A percentile compares a stretch with the other conserved stretches of the same genome.
Conservation (phyloP, 2,113 vertebrate genomes). For the Hemiscyllium ocellatum region DNA sequence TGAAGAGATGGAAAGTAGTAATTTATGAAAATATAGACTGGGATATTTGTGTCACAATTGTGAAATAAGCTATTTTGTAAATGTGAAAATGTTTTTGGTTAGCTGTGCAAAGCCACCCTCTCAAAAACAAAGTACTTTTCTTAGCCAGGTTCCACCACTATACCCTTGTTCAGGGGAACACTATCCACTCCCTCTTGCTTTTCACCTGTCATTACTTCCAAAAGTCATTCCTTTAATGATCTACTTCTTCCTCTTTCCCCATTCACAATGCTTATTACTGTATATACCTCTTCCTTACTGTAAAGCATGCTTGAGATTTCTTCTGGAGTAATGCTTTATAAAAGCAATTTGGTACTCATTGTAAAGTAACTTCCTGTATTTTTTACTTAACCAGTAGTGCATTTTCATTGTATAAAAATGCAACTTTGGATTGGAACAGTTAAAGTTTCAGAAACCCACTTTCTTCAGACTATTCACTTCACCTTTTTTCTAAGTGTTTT, state of each 20-base stretch:
- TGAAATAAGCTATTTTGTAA: background rate
- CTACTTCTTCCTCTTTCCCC: background rate
- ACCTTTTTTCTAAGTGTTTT: background rate
- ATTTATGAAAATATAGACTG: background rate
- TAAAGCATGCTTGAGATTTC: background rate
- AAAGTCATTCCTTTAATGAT: background rate
- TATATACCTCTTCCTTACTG: background rate
- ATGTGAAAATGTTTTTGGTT: background rate
- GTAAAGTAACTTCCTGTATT: background rate
- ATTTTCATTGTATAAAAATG: background rate
- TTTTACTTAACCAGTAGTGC: background rate
- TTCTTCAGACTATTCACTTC: background rate
- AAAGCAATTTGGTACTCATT: background rate
- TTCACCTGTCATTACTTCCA: background rate
- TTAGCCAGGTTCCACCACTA: background rate
- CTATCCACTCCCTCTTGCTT: background rate
- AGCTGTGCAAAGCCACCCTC: background rate
- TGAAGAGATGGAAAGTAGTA: background rate
- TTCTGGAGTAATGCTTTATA: background rate
- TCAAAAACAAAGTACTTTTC: background rate
- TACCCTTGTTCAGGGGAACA: background rate
- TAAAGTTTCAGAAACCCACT: background rate
- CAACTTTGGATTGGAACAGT: background rate
- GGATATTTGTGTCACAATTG: background rate
- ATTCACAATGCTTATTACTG: background rate